Evolutionary conservation across 1,140 invertebrate genomes (phyloP), one percentile per base, ranked within the genome.

Genomic region (Mactra quadrangularis): DNA sequence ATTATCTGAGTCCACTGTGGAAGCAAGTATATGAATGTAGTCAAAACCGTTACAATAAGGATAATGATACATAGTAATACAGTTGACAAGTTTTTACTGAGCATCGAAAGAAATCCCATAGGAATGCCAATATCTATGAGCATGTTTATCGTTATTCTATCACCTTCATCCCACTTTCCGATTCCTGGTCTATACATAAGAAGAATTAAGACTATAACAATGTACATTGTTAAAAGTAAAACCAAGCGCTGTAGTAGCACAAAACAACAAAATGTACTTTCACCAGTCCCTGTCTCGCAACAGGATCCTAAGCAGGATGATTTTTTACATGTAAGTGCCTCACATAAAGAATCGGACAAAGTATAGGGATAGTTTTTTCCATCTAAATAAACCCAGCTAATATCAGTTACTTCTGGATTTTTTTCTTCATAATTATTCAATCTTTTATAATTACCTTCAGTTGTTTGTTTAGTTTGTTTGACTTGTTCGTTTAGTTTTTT

Each of bases 21-120:
- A 22, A 50, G 70, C 2, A 72, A 13, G 55, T 29, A 47, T 9
- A 72, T 57, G 31, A 72, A 72, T 22, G 55, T n/a, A 33, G 55
- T n/a, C n/a, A n/a, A n/a, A n/a, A n/a, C n/a, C n/a, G n/a, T n/a
- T n/a, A n/a, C n/a, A 27, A 17, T 31, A 17, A 19, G 55, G 52
- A 3, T 3, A 13, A n/a, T 15, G 55, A 29, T 72, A 72, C 7
- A 72, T 25, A 38, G 19, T 17, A 22, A 38, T 31, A 25, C 53
- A 11, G n/a, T 50, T 50, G 22, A 72, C 52, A 22, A 50, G 70
- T 3, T 50, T 50, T 57, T 25, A 7, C 70, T 50, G 3, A 72
- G 19, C n/a, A 72, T 22, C 17, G 70, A 72, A 13, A 72, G 50
- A 19, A 72, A 55, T 3, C 70, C 52, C 50, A 72, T 57, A 1